Conservation (phyloP, 1,140 invertebrate genomes). For the Drosophila varians region DNA sequence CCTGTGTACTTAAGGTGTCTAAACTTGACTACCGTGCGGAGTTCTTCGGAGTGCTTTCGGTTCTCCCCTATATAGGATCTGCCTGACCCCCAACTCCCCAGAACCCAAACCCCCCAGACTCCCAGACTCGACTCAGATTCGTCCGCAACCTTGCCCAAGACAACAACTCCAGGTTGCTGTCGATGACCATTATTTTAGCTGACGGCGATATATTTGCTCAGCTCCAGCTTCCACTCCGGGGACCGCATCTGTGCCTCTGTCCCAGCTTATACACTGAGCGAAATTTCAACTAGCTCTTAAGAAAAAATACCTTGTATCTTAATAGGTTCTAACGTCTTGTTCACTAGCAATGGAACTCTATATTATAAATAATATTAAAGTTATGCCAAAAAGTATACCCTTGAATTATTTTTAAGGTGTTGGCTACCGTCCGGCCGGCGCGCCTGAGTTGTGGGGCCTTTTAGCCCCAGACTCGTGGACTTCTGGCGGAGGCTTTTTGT, state of each 20-base stretch:
- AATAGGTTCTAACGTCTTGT: too few species aligned
- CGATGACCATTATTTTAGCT: conserved; percentile 76
- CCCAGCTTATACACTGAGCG: conserved; percentile 3
- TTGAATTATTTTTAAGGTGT: conserved; percentile 22
- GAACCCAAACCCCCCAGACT: conserved; percentile 18
- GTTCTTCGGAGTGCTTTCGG: conserved; percentile 4
- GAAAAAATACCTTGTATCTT: too few species aligned
- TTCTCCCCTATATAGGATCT: not conserved
- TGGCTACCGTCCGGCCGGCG: conserved; percentile 53
- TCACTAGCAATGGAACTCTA: too few species aligned
- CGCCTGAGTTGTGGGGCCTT: conserved; percentile 1
- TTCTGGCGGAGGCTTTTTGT: conserved; percentile 57
- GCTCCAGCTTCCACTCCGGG: conserved; percentile 39
- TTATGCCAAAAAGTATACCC: not conserved
- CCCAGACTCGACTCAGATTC: conserved; percentile 25
- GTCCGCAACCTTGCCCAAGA: conserved; percentile 76
- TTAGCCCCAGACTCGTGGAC: not conserved
- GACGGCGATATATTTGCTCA: conserved; percentile 64
- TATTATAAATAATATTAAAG: not conserved
- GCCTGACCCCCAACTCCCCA: conserved; percentile 10
- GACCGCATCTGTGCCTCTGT: conserved; percentile 39
- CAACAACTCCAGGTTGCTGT: conserved; percentile 50
- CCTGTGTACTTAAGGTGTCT: conserved; percentile 81
- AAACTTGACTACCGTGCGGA: conserved; percentile 75
- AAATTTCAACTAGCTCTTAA: too few species aligned